Evolutionary conservation across 2,797 vertebrate species (phyloP).

Genomic region (Sebastiscus tertius): DNA sequence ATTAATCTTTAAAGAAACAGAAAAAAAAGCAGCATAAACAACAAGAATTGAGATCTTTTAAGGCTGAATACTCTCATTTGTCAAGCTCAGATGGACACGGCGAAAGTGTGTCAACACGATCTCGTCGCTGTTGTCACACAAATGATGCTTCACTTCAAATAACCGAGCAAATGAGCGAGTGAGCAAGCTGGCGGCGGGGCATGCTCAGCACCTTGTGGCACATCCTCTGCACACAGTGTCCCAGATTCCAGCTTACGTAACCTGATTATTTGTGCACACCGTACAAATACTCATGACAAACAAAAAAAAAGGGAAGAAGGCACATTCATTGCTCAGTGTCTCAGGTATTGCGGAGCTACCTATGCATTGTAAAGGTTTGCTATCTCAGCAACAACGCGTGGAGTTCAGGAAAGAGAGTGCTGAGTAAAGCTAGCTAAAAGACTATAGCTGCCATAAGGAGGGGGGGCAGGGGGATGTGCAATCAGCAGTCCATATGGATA

Average conservation of each 20-base stretch:
- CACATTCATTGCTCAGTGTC: slow-evolving; percentile 62
- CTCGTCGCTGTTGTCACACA: slow-evolving; percentile 46
- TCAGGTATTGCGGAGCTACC: slow-evolving; percentile 26
- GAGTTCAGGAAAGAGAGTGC: slow-evolving; percentile 38
- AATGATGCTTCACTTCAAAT: slow-evolving; percentile 58
- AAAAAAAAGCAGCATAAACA: slow-evolving; percentile 40
- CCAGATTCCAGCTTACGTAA: slow-evolving; percentile 74
- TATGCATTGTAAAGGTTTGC: slow-evolving; percentile 28
- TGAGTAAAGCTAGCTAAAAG: slow-evolving; percentile 50
- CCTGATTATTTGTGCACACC: slow-evolving; percentile 61
- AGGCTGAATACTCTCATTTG: slow-evolving; percentile 64
- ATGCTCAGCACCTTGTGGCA: slow-evolving; percentile 64
- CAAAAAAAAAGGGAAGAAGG: slow-evolving; percentile 7
- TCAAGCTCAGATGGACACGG: slow-evolving; percentile 54
- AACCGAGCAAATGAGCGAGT: slow-evolving; percentile 37
- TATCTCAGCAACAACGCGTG: slow-evolving; percentile 43
- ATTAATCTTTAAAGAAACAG: slow-evolving; percentile 58
- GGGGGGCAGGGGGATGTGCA: background rate
- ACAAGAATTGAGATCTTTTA: slow-evolving; percentile 43
- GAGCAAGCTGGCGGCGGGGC: slow-evolving; percentile 17
- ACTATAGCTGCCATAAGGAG: background rate
- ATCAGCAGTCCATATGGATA: slow-evolving; percentile 28
- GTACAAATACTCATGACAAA: slow-evolving; percentile 53
- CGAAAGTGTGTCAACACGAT: slow-evolving; percentile 45
- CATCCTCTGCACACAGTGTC: slow-evolving; percentile 59